Evolutionary conservation across 2,797 vertebrate species (phyloP), one percentile per base, ranked within the genome.

Genomic region (Linurgus olivaceus): DNA sequence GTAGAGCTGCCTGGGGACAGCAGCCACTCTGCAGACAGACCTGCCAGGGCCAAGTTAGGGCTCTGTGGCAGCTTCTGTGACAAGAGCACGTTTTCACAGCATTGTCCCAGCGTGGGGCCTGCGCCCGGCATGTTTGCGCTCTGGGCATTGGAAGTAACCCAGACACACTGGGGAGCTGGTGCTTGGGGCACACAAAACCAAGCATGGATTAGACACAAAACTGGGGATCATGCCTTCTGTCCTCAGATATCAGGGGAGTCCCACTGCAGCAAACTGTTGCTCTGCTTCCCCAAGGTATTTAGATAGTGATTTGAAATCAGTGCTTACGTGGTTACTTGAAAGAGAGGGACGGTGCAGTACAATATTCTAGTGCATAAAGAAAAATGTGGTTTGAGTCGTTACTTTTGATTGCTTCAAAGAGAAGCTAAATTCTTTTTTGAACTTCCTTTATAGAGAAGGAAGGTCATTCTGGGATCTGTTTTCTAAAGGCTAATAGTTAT

Each of bases 1-100:
- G 98, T 98, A 96, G 97, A 93, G 96, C 97, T 96, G 93, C 97
- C 94, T 94, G 97, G 96, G 96, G 97, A 95, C 92, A 93, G 97
- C 94, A 33, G 89, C 92, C 88, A 37, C 88, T 15, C 55, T 79
- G 85, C 50, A 37, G 94, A n/a, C 91, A 79, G 96, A 91, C 86
- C 94, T 89, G 95, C 35, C 59, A 51, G 93, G 13, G 78, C 57
- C 0, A 85, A 58, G 26, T 61, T 79, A 74, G 94, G 96, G 95
- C 58, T 63, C 95, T 75, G 11, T 24, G 91, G 96, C 91, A 92
- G 94, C 95, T 90, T 42, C 95, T 94, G 96, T 68, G 96, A 94
- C 88, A 91, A 51, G 66, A 42, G 58, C 0, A 3, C 86, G 9
- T 58, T 82, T 92, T 92, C 75, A 25, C 29, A 37, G 68, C 0